Conservation (phyloP, 2,113 vertebrate species). For the Saguinus imperator region DNA sequence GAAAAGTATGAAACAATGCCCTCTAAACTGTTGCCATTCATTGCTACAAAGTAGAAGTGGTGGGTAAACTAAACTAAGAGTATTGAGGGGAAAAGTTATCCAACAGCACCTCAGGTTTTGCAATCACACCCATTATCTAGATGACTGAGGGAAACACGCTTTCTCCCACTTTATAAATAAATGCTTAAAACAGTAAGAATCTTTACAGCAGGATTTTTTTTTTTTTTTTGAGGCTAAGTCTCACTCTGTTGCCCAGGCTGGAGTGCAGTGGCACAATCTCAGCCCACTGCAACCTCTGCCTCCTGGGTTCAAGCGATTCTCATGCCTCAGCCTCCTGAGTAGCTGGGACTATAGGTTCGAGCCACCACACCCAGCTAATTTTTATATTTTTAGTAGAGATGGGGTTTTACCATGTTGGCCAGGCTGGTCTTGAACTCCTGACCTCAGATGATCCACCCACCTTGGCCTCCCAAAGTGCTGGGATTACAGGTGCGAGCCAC, state of each 20-base stretch:
- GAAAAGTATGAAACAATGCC: neutral
- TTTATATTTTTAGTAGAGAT: neutral
- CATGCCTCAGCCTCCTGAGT: neutral
- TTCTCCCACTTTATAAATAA: neutral
- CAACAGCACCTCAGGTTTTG: neutral
- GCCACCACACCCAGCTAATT: neutral
- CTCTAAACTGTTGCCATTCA: neutral
- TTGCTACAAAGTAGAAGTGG: neutral
- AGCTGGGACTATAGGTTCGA: neutral
- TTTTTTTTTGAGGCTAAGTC: neutral
- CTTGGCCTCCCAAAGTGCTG: neutral
- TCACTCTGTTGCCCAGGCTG: neutral
- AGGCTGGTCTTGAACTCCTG: neutral
- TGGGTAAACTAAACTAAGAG: neutral
- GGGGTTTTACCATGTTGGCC: neutral
- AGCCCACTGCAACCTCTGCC: neutral
- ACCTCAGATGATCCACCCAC: neutral
- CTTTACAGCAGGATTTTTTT: neutral
- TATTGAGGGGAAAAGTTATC: neutral
- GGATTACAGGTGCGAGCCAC: neutral
- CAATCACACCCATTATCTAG: neutral
- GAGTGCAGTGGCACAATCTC: neutral
- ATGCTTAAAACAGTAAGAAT: neutral
- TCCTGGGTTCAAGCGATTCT: neutral
- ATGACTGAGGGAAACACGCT: neutral